A percentile compares a stretch with the other conserved stretches of the same genome.
phyloP scores from a whole-genome alignment of 2,113 vertebrate species.

The Zeus faber region DNA sequence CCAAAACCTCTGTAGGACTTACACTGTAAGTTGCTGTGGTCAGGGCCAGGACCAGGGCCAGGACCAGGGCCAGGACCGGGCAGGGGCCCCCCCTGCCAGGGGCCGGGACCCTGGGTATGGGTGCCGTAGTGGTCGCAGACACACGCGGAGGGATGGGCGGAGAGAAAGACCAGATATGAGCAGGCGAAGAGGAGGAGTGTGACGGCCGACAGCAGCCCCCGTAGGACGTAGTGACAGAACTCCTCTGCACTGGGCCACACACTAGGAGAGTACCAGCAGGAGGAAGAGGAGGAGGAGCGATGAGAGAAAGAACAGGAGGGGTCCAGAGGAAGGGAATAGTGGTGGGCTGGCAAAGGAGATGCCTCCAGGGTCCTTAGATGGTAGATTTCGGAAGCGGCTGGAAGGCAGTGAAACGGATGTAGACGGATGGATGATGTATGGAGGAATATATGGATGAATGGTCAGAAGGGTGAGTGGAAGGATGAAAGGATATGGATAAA shows the following conservation, averaged over 20 bases:
- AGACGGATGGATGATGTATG: background rate
- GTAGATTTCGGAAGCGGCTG: too few relatives aligned
- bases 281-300: constrained; percentile 57
- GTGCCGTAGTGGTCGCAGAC: constrained; percentile 64
- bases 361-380: too few relatives aligned
- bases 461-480: constrained; percentile 9
- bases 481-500: too few relatives aligned
- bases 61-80: too few relatives aligned
- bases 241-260: constrained; percentile 69
- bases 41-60: too few relatives aligned
- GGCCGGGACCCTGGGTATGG: constrained; percentile 49
- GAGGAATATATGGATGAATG: background rate
- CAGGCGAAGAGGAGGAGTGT: constrained; percentile 76
- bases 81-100: constrained; percentile 50
- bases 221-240: constrained; percentile 72
- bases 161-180: constrained; percentile 75
- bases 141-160: constrained; percentile 68
- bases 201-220: constrained; percentile 68
- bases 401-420: constrained; percentile 2
- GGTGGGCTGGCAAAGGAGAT: too few relatives aligned
- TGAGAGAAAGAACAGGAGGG: constrained; percentile 6
- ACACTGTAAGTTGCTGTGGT: constrained; percentile 72
- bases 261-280: constrained; percentile 63
- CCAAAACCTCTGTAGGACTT: constrained; percentile 66
- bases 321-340: too few relatives aligned